phyloP scores from a whole-genome alignment of 2,888 invertebrate genomes.

The Alviniconcha strummeri region DNA sequence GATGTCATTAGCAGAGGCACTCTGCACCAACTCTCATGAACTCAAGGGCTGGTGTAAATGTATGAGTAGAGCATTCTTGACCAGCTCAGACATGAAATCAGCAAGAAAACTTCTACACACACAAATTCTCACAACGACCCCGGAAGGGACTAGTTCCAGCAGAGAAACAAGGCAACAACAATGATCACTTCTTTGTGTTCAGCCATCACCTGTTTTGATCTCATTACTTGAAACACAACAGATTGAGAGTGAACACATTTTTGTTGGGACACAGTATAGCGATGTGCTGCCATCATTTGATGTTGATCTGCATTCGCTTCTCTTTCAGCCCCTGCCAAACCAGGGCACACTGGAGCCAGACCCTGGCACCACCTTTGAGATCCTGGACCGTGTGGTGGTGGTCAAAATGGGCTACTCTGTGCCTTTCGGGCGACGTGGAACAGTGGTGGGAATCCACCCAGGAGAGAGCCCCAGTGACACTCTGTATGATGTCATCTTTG shows the following conservation, averaged over 20 bases:
- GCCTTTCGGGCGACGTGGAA: conserved; percentile 89
- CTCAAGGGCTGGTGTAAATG: too few species aligned
- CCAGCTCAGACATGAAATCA: too few species aligned
- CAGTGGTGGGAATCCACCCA: conserved; percentile 81
- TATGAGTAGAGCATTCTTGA: too few species aligned
- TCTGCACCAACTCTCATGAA: too few species aligned
- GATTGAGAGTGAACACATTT: neutral
- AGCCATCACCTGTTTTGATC: neutral
- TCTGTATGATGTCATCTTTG: conserved; percentile 88
- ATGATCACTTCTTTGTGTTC: neutral
- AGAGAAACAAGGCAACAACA: neutral
- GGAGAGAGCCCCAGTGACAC: conserved; percentile 76
- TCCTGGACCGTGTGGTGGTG: conserved; percentile 91
- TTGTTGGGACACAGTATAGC: neutral
- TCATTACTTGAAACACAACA: neutral
- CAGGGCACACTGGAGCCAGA: conserved; percentile 78
- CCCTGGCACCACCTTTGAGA: conserved; percentile 78
- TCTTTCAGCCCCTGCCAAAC: conserved; percentile 65
- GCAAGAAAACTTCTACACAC: too few species aligned
- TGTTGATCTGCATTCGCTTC: too few species aligned
- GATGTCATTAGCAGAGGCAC: too few species aligned
- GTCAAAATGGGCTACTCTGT: conserved; percentile 84
- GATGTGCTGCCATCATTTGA: neutral
- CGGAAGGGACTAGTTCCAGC: too few species aligned
- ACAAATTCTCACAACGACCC: too few species aligned